Percentiles rank a stretch among this genome's conserved stretches.
Conservation (phyloP, 92 coral and sea anemone species). For the Epizoanthus illoricatus region DNA sequence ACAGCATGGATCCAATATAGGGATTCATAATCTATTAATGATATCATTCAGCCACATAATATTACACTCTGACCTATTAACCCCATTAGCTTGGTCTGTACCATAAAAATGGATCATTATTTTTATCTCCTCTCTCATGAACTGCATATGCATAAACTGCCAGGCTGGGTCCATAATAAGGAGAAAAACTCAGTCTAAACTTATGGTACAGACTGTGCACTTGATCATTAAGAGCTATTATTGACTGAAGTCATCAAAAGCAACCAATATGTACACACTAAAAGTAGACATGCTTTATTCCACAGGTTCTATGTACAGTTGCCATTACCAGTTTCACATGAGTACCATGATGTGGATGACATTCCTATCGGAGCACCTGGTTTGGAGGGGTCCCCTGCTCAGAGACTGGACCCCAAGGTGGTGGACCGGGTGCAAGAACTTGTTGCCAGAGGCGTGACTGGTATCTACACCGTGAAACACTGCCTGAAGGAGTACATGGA, state of each 20-base stretch:
- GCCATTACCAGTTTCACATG: conserved; percentile 93
- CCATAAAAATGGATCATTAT: too few relatives aligned
- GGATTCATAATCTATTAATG: too few relatives aligned
- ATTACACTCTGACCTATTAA: too few relatives aligned
- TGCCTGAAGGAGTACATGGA: conserved; percentile 90
- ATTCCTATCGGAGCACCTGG: conserved; percentile 50
- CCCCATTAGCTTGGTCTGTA: too few relatives aligned
- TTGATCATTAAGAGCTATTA: not conserved
- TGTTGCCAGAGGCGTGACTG: conserved; percentile 93
- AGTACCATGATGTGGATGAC: conserved; percentile 91
- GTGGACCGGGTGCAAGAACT: conserved; percentile 90
- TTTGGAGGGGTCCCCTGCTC: conserved; percentile 66
- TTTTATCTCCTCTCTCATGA: too few relatives aligned
- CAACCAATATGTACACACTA: too few relatives aligned
- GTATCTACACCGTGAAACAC: conserved; percentile 93
- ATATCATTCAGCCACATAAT: too few relatives aligned
- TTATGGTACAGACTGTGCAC: not conserved
- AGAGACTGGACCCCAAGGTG: conserved; percentile 86
- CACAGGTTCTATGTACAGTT: conserved; percentile 90
- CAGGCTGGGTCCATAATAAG: too few relatives aligned
- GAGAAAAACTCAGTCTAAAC: too few relatives aligned
- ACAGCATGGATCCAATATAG: too few relatives aligned
- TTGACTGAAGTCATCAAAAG: too few relatives aligned
- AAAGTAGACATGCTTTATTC: not conserved
- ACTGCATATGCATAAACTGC: too few relatives aligned